These are phyloP conservation scores for Rhabdophis nuchalis DNA, from an alignment of 2,797 vertebrate species.

Conservation along the genomic window DNA sequence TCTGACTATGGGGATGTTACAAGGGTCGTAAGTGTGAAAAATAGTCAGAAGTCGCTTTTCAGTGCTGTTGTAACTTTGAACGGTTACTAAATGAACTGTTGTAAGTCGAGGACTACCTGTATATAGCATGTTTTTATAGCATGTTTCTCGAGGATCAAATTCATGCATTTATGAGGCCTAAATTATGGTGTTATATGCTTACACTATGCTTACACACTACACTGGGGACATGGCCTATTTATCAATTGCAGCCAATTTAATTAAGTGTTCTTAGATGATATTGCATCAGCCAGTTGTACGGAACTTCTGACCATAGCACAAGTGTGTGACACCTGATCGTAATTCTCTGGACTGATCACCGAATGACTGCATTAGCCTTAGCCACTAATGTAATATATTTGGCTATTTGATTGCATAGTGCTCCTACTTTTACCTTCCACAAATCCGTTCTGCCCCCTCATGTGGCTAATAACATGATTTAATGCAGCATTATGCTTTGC, in stretches of 20 bases:
- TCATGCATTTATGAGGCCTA: not conserved
- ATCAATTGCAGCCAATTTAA: not conserved
- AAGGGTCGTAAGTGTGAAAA: not conserved
- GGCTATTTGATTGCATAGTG: slow-evolving; percentile 3
- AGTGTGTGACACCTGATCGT: not conserved
- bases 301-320: not conserved
- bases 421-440: slow-evolving; percentile 8
- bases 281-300: not conserved
- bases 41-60: not conserved
- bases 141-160: not conserved
- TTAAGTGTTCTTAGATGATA: not conserved
- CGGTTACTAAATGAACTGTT: not conserved
- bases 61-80: not conserved
- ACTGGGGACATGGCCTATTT: not conserved
- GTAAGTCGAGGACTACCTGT: not conserved
- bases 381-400: not conserved
- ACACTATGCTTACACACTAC: too few species aligned
- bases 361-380: not conserved
- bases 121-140: not conserved
- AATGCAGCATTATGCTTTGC: slow-evolving; percentile 31
- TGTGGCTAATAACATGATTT: slow-evolving; percentile 25
- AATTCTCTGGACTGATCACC: slow-evolving; percentile 14
- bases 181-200: not conserved
- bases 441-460: slow-evolving; percentile 14
- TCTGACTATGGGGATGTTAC: not conserved